These are phyloP conservation scores for Ommatoiulus sabulosus DNA, from an alignment of 2,888 invertebrate genomes.

Conservation along the genomic window DNA sequence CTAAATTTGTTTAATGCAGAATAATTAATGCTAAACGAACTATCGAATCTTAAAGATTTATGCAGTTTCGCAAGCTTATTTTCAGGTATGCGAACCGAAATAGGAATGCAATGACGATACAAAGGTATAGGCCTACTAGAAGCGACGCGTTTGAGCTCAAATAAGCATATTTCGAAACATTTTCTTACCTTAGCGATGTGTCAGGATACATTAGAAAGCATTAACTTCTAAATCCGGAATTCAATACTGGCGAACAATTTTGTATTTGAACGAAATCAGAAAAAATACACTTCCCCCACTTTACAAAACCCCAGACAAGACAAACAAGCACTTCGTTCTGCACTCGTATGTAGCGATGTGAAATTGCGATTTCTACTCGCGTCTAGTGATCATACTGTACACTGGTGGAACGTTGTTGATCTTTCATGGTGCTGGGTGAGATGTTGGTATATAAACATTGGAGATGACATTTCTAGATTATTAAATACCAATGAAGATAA, in stretches of 20 bases:
- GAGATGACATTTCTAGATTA: background rate
- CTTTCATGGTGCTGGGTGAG: background rate
- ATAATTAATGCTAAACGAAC: background rate
- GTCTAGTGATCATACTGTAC: background rate
- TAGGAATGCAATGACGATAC: background rate
- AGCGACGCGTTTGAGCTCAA: background rate
- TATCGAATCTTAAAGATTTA: background rate
- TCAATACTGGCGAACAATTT: background rate
- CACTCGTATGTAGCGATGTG: background rate
- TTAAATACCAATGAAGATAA: conserved; percentile 9
- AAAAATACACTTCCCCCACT: conserved; percentile 30
- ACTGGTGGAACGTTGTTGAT: background rate
- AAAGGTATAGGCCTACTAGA: conserved; percentile 18
- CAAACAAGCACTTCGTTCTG: conserved; percentile 8
- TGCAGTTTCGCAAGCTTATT: background rate
- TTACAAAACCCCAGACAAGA: background rate
- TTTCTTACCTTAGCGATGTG: background rate
- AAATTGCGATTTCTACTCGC: background rate
- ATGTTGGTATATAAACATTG: background rate
- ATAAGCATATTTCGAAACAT: background rate
- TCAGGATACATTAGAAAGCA: background rate
- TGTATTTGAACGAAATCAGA: background rate
- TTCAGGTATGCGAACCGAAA: background rate
- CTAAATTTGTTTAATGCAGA: background rate
- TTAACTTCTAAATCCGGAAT: background rate